Evolutionary conservation across 2,888 invertebrate species (phyloP).

Genomic region (Drosophila fulvimacula): DNA sequence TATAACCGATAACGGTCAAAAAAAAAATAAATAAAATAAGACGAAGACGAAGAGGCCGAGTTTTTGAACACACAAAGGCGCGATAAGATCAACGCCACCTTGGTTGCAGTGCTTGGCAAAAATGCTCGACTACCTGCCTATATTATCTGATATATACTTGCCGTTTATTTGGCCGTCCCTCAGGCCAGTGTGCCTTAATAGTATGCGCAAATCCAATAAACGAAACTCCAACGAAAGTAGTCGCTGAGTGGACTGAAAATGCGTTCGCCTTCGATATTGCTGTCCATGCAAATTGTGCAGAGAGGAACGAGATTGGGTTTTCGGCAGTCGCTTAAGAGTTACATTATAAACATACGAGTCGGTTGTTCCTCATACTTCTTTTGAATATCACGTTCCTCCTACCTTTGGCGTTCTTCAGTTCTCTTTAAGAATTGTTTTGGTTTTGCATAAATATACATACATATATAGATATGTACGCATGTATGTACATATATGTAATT

Average conservation of each 20-base stretch:
- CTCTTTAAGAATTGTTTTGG: conserved; percentile 30
- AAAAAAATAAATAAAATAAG: conserved; percentile 12
- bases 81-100: conserved; percentile 52
- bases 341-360: conserved; percentile 19
- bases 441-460: conserved; percentile 40
- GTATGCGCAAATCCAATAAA: conserved; percentile 51
- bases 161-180: conserved; percentile 19
- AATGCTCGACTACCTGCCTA: conserved; percentile 51
- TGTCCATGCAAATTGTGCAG: conserved; percentile 53
- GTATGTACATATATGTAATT: background rate
- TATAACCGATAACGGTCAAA: conserved; percentile 56
- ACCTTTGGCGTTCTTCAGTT: conserved; percentile 1
- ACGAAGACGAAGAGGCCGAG: conserved; percentile 27
- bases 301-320: conserved; percentile 25
- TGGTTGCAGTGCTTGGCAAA: conserved; percentile 49
- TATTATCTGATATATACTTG: conserved; percentile 30
- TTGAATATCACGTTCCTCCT: conserved; percentile 22
- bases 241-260: conserved; percentile 61
- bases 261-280: conserved; percentile 47
- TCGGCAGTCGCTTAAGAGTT: conserved; percentile 9
- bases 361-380: conserved; percentile 26
- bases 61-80: conserved; percentile 26
- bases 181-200: conserved; percentile 54
- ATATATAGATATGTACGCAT: background rate
- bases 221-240: conserved; percentile 41